A percentile compares a stretch with the other conserved stretches of the same genome.
These are phyloP conservation scores for Rhagophthalmus giganteus DNA, from an alignment of 2,888 invertebrate genomes.

Conservation along the genomic window DNA sequence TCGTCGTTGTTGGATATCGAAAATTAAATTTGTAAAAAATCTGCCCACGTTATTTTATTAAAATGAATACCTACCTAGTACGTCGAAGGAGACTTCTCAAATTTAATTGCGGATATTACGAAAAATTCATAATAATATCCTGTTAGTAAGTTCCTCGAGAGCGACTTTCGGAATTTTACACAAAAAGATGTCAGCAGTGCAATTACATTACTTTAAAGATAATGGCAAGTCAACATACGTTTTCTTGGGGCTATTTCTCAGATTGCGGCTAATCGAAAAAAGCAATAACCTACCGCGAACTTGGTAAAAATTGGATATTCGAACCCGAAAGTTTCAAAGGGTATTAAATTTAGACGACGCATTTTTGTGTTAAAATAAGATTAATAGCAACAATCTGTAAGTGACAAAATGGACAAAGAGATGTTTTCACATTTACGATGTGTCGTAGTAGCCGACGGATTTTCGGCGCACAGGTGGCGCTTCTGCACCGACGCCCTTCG, in stretches of 20 bases:
- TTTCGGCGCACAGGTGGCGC: conserved; percentile 46
- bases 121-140: conserved; percentile 15
- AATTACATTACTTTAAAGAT: conserved; percentile 17
- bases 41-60: no score
- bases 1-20: no score
- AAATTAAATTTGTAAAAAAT: no score
- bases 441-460: conserved; percentile 48
- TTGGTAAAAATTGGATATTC: conserved; percentile 9
- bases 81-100: conserved; percentile 7
- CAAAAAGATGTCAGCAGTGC: conserved; percentile 20
- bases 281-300: conserved; percentile 12
- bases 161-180: conserved; percentile 18
- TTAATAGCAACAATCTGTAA: conserved; percentile 19
- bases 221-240: conserved; percentile 15
- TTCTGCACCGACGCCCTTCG: conserved; percentile 45
- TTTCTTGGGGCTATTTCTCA: conserved; percentile 17
- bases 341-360: not conserved
- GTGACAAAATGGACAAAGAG: conserved; percentile 34
- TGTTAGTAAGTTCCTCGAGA: conserved; percentile 10
- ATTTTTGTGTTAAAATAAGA: conserved; percentile 8
- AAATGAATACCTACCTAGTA: no score
- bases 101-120: conserved; percentile 19
- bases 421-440: conserved; percentile 39
- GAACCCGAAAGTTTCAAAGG: no score
- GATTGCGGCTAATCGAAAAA: conserved; percentile 18